A percentile compares a stretch with the other conserved stretches of the same genome.
Conservation (phyloP, 2,797 vertebrate species). For the Sorex maritimensis region DNA sequence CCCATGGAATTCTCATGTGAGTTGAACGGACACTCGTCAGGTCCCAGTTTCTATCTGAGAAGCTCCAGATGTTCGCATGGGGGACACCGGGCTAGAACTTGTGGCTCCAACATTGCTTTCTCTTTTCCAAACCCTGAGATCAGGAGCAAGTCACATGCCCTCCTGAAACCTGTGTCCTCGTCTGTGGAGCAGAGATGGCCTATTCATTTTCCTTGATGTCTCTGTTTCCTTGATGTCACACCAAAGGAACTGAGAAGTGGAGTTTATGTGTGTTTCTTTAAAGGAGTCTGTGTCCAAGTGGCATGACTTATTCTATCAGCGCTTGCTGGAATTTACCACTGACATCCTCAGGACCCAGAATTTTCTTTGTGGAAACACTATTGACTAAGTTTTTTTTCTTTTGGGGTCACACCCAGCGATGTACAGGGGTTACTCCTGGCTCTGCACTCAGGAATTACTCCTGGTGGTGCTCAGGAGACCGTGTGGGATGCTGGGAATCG, state of each 20-base stretch:
- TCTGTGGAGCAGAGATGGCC: no score
- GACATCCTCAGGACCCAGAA: background rate
- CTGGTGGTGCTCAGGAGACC: no score
- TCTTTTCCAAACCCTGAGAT: no score
- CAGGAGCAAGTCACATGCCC: no score
- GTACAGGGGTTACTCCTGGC: no score
- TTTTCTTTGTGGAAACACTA: constrained; percentile 53
- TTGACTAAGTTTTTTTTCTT: background rate
- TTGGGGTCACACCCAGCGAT: no score
- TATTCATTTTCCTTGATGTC: background rate
- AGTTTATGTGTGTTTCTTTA: background rate
- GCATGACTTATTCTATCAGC: background rate
- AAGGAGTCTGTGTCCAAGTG: constrained; percentile 9
- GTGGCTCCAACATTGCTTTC: no score
- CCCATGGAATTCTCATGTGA: background rate
- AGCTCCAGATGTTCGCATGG: background rate
- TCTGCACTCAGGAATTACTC: no score
- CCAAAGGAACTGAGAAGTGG: constrained; percentile 7
- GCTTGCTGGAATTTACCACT: background rate
- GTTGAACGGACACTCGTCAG: no score
- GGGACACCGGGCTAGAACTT: no score
- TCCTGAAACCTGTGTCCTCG: background rate
- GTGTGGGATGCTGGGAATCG: no score
- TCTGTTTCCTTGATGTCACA: constrained; percentile 11
- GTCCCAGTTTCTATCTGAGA: background rate